Base-by-base conservation (phyloP, 2,797 vertebrate genomes). In the Lepus townsendii region DNA sequence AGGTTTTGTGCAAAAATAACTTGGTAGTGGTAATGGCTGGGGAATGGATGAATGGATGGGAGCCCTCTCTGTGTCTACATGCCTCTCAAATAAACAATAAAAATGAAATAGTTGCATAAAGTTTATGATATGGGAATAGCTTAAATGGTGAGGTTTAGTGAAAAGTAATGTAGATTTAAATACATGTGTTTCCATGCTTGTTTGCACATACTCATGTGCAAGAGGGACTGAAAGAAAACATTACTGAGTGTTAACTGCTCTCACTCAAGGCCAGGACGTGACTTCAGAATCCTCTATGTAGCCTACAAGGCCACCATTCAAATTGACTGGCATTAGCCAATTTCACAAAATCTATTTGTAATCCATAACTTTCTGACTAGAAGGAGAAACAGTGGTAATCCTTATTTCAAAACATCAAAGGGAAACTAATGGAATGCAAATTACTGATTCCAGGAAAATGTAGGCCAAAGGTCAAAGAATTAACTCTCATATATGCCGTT, bases 391-490 rank as follows among this genome's bases (percentile, higher is more conserved):
- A 24, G 57, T 27, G 62, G 60, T 54, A 91, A 89, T 95, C 86
- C 92, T 90, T 93, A 87, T 79, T 97, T 93, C 93, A 96, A 92
- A 96, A 84, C 90, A 94, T 95, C 87, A 87, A 93, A 93, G 79
- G 38, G 95, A 97, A 96, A 92, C 71, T 96, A 96, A 94, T 93
- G 95, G 90, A 83, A 91, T 91, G 89, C 83, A 94, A 96, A 97
- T 95, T 47, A 94, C 83, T 60, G 57, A 92, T 88, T 95, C 88
- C 92, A 93, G 42, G 65, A 94, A 94, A 89, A 91, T n/a, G 78
- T 19, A 93, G 87, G 92, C 20, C 96, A 97, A 93, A 94, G 85
- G 93, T 38, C 88, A 96, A 95, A 94, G 89, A 94, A 93, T 94
- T 95, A 88, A 52, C 62, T 93, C 32, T 94, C 89, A 88, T 80